A percentile compares a stretch with the other conserved stretches of the same genome.
These are phyloP conservation scores for Taeniopygia guttata DNA, from an alignment of 2,797 vertebrate species.

Conservation along the genomic window DNA sequence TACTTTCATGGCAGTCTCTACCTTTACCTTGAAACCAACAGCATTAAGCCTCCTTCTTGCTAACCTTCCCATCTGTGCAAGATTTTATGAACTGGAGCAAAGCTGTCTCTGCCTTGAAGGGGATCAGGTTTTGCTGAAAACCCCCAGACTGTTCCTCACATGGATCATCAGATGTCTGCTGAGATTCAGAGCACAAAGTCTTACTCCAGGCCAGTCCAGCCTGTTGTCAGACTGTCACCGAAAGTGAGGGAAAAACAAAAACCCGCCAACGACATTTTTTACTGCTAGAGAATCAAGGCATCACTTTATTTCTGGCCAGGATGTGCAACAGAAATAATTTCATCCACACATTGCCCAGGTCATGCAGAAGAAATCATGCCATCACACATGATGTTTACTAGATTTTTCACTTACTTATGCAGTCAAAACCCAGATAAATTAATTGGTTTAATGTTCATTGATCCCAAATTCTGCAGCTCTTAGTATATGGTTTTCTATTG, in stretches of 20 bases:
- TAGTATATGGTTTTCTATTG: not conserved
- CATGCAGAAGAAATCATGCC: not conserved
- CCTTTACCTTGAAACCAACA: not conserved
- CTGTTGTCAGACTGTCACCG: not conserved
- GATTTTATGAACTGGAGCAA: not conserved
- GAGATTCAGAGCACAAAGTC: not conserved
- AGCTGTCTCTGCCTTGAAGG: not conserved
- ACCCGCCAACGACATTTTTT: not conserved
- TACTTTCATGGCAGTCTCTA: not conserved
- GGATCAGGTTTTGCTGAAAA: not conserved
- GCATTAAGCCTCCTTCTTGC: not conserved
- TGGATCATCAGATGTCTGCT: not conserved
- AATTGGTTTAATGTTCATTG: not conserved
- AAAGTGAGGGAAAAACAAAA: not conserved
- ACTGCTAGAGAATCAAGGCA: not conserved
- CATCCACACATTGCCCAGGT: rapidly evolving
- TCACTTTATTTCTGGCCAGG: not conserved
- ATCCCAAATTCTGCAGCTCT: not conserved
- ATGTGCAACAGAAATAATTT: not conserved
- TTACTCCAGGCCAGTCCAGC: not conserved
- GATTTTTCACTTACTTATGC: not conserved
- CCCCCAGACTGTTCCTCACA: not conserved
- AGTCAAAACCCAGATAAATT: not conserved
- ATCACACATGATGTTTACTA: not conserved
- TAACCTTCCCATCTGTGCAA: not conserved